Percentiles rank a stretch among this genome's conserved stretches.
Conservation (phyloP, 2,113 vertebrate species). For the Recurvirostra avosetta region DNA sequence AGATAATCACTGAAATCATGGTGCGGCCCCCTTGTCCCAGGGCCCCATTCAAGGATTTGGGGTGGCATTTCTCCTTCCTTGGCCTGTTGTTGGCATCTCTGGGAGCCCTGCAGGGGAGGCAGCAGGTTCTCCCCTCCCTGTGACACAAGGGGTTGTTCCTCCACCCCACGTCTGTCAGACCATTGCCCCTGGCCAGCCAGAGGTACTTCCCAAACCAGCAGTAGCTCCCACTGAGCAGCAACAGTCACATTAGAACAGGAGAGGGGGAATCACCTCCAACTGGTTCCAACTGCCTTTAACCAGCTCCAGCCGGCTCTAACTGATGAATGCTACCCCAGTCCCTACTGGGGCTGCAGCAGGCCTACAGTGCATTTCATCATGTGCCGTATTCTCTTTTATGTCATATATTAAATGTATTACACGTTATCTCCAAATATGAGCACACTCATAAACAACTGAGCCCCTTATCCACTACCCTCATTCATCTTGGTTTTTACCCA, state of each 20-base stretch:
- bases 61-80: background rate
- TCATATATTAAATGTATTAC: no score
- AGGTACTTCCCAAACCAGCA: background rate
- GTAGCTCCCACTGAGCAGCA: no score
- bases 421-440: background rate
- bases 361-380: background rate
- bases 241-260: no score
- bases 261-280: no score
- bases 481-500: background rate
- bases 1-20: background rate
- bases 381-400: background rate
- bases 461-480: background rate
- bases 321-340: fast-evolving
- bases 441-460: background rate
- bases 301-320: background rate
- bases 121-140: fast-evolving
- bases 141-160: background rate
- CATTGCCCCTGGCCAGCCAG: background rate
- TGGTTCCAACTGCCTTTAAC: background rate
- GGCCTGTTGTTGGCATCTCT: fast-evolving
- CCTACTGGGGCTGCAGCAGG: background rate
- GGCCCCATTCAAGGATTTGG: background rate
- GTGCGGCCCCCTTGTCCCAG: fast-evolving
- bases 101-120: fast-evolving
- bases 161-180: fast-evolving